Base-by-base conservation (phyloP, 2,888 invertebrate species). In the Rosalia funebris region DNA sequence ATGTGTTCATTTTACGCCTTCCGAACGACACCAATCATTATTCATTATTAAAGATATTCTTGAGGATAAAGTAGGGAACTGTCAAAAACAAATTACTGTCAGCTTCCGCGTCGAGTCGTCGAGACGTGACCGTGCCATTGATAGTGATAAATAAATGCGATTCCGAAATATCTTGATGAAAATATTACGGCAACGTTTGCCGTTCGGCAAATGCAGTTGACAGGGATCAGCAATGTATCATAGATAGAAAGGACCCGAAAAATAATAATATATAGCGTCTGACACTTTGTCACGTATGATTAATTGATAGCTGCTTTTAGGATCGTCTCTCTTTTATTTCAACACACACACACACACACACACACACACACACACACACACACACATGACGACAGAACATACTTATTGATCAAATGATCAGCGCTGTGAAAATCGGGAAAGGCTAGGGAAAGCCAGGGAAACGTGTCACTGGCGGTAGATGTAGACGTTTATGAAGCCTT, bases 201-300 rank as follows among this genome's bases (percentile, higher is more conserved):
- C 60, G 57, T 64, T 65, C 69, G 65, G 65, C 70, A 70, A 71
- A 71, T 74, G 73, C 62, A 66, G 69, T 60, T 73, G 74, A 74
- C 72, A 69, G 71, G 59, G 63, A 63, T 68, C 63, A 70, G 72
- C 70, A 68, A 75, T 75, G 73, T 71, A 75, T 75, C 73, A 75
- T 68, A 58, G 58, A 65, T 63, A 66, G 66, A 69, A 71, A 71
- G 71, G 69, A 71, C 70, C 71, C 66, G 69, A 66, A 74, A 50
- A 74, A 74, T 74, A 74, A 74, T 74, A 74, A 74, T 73, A 74
- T 74, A 74, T 74, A 72, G 71, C 68, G 65, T 66, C 70, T 72
- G 74, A 74, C 73, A 73, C 73, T 73, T 72, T 74, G 75, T 74
- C 74, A 72, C 63, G 57, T 70, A 62, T 75, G 75, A 75, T 75